Conservation (phyloP, 1,140 invertebrate genomes). For the Brachionus koreanus region DNA sequence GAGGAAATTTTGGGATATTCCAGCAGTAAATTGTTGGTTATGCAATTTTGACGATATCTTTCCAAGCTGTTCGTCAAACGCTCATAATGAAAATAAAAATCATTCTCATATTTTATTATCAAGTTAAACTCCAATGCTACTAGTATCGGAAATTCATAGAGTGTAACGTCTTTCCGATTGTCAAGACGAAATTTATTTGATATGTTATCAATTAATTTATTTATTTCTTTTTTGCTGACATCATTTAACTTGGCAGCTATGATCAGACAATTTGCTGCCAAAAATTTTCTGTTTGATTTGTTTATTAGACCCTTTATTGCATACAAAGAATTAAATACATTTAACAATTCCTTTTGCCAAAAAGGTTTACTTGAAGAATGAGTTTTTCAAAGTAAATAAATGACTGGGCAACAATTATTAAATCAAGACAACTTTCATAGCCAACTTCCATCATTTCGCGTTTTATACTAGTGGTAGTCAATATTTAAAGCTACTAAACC, state of each 20-base stretch:
- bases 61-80: neutral
- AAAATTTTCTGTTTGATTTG: constrained; percentile 88
- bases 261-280: constrained; percentile 86
- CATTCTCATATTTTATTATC: constrained; percentile 24
- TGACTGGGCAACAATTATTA: constrained; percentile 85
- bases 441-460: constrained; percentile 90
- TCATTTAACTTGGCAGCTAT: constrained; percentile 93
- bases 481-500: constrained; percentile 33
- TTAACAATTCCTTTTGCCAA: neutral
- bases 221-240: constrained; percentile 80
- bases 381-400: constrained; percentile 97
- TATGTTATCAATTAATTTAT: constrained; percentile 80
- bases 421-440: constrained; percentile 74
- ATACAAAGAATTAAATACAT: neutral
- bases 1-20: neutral
- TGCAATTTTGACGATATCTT: neutral
- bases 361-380: constrained; percentile 69
- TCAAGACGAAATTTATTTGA: constrained; percentile 83
- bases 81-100: constrained; percentile 30
- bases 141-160: constrained; percentile 86
- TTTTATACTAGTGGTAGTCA: constrained; percentile 70
- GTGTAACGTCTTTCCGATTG: constrained; percentile 75
- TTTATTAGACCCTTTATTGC: constrained; percentile 70
- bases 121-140: constrained; percentile 89
- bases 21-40: neutral